Conservation (phyloP, 2,888 invertebrate genomes). For the Exocentrus adspersus region DNA sequence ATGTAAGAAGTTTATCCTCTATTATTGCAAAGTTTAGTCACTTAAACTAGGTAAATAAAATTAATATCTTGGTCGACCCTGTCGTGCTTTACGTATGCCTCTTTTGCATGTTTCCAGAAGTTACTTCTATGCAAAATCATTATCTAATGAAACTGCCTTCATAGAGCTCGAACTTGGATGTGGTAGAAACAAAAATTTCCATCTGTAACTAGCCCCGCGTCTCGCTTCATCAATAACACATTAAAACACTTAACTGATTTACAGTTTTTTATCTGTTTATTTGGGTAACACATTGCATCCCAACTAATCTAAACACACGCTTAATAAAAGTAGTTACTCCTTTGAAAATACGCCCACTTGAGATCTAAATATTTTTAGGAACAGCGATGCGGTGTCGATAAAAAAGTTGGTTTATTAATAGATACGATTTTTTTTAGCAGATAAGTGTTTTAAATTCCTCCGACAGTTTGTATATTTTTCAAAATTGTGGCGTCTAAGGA, state of each 20-base stretch:
- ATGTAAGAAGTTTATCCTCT: too few relatives aligned
- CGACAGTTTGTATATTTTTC: not conserved
- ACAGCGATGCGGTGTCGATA: constrained; percentile 1
- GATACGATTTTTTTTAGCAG: not conserved
- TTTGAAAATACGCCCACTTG: constrained; percentile 15
- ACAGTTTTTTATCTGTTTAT: constrained; percentile 6
- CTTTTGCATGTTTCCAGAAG: too few relatives aligned
- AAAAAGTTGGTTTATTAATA: constrained; percentile 5
- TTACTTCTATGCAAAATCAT: too few relatives aligned
- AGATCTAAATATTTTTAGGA: not conserved
- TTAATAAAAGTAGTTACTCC: constrained; percentile 3
- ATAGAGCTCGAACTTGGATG: too few relatives aligned
- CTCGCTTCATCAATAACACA: not conserved
- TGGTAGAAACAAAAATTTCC: too few relatives aligned
- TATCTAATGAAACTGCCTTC: too few relatives aligned
- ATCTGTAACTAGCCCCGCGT: too few relatives aligned
- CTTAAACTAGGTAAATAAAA: too few relatives aligned
- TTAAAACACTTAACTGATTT: constrained; percentile 1
- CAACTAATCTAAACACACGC: constrained; percentile 1
- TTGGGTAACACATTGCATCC: not conserved
- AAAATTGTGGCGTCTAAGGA: not conserved
- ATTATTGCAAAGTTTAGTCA: too few relatives aligned
- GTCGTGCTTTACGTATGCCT: too few relatives aligned
- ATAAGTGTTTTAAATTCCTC: too few relatives aligned
- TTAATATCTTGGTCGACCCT: too few relatives aligned